These are phyloP conservation scores for Hedychridium roseum DNA, from an alignment of 2,888 invertebrate species.

Conservation along the genomic window DNA sequence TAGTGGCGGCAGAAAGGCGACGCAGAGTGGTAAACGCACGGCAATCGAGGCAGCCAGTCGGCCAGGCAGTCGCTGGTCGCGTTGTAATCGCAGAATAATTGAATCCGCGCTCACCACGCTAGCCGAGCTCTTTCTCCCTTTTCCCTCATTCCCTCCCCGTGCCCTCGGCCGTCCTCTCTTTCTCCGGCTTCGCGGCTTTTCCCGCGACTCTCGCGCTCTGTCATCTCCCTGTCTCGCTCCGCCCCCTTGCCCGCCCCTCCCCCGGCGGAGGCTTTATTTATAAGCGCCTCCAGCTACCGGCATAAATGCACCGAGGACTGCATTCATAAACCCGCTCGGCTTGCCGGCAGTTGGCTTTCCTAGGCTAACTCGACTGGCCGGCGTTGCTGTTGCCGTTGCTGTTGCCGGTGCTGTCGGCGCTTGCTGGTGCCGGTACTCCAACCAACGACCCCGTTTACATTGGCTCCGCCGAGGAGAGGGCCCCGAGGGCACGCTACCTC, in stretches of 20 bases:
- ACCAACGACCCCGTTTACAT: slow-evolving; percentile 51
- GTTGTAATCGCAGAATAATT: slow-evolving; percentile 61
- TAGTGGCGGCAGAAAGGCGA: slow-evolving; percentile 25
- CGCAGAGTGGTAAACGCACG: slow-evolving; percentile 12
- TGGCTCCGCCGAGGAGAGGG: slow-evolving; percentile 32
- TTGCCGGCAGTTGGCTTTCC: slow-evolving; percentile 37
- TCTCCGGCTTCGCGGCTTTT: too few species aligned
- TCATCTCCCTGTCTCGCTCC: slow-evolving; percentile 19
- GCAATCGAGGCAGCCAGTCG: slow-evolving; percentile 17
- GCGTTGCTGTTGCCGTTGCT: slow-evolving; percentile 19
- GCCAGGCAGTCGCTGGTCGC: slow-evolving; percentile 37
- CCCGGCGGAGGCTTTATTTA: slow-evolving; percentile 51
- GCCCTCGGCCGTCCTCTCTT: not conserved
- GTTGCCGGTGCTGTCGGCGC: slow-evolving; percentile 29
- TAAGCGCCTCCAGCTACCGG: slow-evolving; percentile 54
- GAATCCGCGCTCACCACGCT: slow-evolving; percentile 49
- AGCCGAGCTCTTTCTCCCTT: slow-evolving; percentile 32
- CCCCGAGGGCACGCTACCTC: slow-evolving; percentile 50
- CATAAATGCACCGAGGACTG: slow-evolving; percentile 55
- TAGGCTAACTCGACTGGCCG: slow-evolving; percentile 24
- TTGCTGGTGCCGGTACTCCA: slow-evolving; percentile 38
- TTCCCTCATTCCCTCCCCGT: slow-evolving; percentile 15
- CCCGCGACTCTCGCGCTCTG: slow-evolving; percentile 9
- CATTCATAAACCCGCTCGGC: slow-evolving; percentile 52
- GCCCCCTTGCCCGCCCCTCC: slow-evolving; percentile 10